Evolutionary conservation across 2,797 vertebrate genomes (phyloP), one percentile per base, ranked within the genome.

Genomic region (Huso huso): DNA sequence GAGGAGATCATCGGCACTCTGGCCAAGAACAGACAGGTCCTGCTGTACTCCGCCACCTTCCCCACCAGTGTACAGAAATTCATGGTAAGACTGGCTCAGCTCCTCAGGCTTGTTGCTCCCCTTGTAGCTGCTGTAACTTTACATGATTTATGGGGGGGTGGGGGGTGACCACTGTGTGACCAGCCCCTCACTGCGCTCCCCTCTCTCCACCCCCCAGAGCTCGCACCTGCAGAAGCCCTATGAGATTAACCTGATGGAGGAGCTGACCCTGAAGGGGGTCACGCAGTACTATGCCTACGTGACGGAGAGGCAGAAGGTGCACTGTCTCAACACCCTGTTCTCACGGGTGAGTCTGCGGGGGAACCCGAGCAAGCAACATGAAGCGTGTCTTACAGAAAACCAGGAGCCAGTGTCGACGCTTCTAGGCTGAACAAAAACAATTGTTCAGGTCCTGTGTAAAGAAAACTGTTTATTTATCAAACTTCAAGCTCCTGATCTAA

Each of bases 261-360:
- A 99, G 82, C 90, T 99, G 72, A 99, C 96, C 8, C 86, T 99
- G 88, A 99, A 99, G 87, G 97, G 97, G 75, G 95, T 99, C 83
- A 99, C 97, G 78, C 97, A 99, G 87, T 99, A 99, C 92, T 99
- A 99, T 8, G 96, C 97, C 72, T 99, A 99, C 57, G 96, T 99
- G 77, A 98, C 95, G 9, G 97, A 99, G 83, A 92, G 95, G 87
- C 97, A 99, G 86, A 99, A 98, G 83, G 97, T 99, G 61, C 96
- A 99, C 85, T 99, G 97, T 89, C 96, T 99, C 83, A 99, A 99
- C 81, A 99, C 97, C 0, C 90, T 99, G 62, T 99, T 99, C 81
- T 99, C 97, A 78, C 93, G 96, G 91, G 97, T 99, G 87, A 88
- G 91, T 74, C 15, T 2, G 6, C 12, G 8, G 23, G n/a, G 10